A percentile compares a stretch with the other conserved stretches of the same genome.
phyloP scores from a whole-genome alignment of 2,797 vertebrate species.

The Eulemur mongoz region DNA sequence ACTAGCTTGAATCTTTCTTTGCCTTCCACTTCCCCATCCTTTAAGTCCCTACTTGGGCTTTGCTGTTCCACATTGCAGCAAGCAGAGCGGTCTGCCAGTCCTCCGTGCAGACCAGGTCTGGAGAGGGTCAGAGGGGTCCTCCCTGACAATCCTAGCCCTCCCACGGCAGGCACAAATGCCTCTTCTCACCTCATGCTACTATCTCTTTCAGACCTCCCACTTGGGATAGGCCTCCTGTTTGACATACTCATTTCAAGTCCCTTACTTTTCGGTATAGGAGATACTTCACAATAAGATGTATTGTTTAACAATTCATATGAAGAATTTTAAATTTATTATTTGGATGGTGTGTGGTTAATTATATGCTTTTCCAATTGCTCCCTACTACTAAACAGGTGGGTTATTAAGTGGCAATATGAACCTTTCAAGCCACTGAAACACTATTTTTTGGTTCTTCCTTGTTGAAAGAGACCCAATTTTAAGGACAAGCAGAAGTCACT shows the following conservation, averaged over 20 bases:
- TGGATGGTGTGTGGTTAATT: neutral
- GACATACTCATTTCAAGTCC: neutral
- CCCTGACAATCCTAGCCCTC: no score
- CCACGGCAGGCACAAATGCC: neutral
- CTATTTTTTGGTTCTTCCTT: neutral
- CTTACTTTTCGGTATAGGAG: neutral
- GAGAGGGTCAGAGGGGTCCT: neutral
- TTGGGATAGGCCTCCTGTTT: no score
- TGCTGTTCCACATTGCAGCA: neutral
- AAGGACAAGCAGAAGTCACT: neutral
- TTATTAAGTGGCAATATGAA: neutral
- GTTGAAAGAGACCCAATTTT: neutral
- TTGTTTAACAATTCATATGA: neutral
- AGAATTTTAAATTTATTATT: neutral
- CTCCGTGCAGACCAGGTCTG: neutral
- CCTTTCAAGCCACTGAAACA: slow-evolving; percentile 18
- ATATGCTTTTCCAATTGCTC: neutral
- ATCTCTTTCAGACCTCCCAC: neutral
- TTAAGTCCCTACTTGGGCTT: neutral
- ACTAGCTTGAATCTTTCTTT: neutral
- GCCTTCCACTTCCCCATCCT: no score
- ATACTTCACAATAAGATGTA: neutral
- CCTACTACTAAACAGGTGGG: neutral
- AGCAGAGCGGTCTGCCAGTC: neutral
- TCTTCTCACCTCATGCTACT: no score